Percentiles rank a stretch among this genome's conserved stretches.
These are phyloP conservation scores for Mormoops blainvillei DNA, from an alignment of 2,113 vertebrate genomes.

Conservation along the genomic window DNA sequence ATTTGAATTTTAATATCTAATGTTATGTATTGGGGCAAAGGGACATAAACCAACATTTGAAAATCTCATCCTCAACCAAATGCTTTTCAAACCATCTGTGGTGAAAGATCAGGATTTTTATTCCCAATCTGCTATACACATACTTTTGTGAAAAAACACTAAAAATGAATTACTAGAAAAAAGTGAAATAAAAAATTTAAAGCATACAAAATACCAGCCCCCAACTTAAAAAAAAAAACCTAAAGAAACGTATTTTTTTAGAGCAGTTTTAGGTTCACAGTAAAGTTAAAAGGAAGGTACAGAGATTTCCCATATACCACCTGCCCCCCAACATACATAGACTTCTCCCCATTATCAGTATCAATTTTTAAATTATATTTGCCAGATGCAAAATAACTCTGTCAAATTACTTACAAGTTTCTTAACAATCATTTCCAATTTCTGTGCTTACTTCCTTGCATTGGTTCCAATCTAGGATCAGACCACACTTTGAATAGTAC, in stretches of 20 bases:
- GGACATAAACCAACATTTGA: conserved; percentile 69
- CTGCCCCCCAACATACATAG: not conserved
- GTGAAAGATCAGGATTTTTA: conserved; percentile 71
- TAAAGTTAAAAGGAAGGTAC: not conserved
- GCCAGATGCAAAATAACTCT: conserved; percentile 35
- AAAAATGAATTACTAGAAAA: conserved; percentile 69
- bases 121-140: conserved; percentile 73
- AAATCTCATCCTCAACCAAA: conserved; percentile 64
- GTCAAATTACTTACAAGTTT: conserved; percentile 28
- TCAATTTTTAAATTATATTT: conserved; percentile 4
- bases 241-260: not conserved
- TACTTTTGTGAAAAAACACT: conserved; percentile 56
- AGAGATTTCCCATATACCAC: not conserved
- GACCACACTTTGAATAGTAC: not conserved
- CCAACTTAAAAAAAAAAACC: not conserved
- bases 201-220: conserved; percentile 42
- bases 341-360: not conserved
- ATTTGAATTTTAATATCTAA: conserved; percentile 49
- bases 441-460: not conserved
- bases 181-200: conserved; percentile 57
- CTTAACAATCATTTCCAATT: not conserved
- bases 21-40: conserved; percentile 49
- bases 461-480: not conserved
- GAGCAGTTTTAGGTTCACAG: not conserved
- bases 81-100: conserved; percentile 74